Percentiles rank a stretch among this genome's conserved stretches.
phyloP scores from a whole-genome alignment of 2,888 invertebrate genomes.

The Sycophila texana region DNA sequence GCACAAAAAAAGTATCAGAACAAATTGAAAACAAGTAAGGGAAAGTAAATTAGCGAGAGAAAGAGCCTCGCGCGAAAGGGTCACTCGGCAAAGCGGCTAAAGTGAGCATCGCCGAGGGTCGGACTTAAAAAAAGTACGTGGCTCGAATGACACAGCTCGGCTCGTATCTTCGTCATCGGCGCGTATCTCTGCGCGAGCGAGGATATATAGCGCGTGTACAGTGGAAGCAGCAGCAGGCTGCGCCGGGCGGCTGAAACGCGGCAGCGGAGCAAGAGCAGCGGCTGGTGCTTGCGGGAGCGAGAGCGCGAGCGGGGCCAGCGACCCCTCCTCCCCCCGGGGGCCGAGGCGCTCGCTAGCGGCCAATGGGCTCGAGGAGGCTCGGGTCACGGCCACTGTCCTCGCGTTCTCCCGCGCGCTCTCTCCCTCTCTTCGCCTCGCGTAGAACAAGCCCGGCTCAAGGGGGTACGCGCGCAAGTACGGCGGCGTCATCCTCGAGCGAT shows the following conservation, averaged over 20 bases:
- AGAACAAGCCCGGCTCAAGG: too few relatives aligned
- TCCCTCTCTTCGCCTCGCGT: background rate
- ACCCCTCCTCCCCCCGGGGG: conserved; percentile 66
- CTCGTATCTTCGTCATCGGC: too few relatives aligned
- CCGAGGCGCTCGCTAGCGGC: conserved; percentile 20
- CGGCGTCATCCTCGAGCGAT: conserved; percentile 22
- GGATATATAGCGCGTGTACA: background rate
- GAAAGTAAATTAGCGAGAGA: too few relatives aligned
- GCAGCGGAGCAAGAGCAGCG: background rate
- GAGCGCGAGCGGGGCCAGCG: conserved; percentile 69
- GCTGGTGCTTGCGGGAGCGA: conserved; percentile 56
- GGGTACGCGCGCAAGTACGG: background rate
- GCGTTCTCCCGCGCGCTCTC: conserved; percentile 47
- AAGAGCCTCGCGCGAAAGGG: too few relatives aligned
- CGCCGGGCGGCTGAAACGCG: background rate
- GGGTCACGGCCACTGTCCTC: conserved; percentile 74
- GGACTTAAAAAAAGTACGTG: too few relatives aligned
- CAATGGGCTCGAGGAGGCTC: conserved; percentile 54
- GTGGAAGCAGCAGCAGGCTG: too few relatives aligned
- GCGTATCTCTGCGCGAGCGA: background rate
- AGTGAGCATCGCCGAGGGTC: too few relatives aligned
- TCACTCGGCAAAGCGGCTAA: too few relatives aligned
- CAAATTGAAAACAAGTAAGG: too few relatives aligned
- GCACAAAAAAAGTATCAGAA: too few relatives aligned
- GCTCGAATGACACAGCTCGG: too few relatives aligned